Evolutionary conservation across 2,888 invertebrate genomes (phyloP).

Genomic region (Pyrrhosoma nymphula): DNA sequence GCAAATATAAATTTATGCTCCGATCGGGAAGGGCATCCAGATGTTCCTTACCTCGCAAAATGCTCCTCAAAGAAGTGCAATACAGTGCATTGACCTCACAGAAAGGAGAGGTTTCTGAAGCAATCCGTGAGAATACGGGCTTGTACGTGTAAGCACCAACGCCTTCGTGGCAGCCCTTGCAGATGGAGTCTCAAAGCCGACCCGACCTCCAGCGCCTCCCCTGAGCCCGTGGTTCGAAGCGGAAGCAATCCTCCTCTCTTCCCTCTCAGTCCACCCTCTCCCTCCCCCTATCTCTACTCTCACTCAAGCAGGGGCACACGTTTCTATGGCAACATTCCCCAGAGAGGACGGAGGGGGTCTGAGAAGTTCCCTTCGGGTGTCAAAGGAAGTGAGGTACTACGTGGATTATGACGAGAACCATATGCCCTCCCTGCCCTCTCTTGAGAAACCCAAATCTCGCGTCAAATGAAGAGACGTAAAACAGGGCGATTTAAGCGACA

Average conservation of each 20-base stretch:
- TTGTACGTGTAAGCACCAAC: not conserved
- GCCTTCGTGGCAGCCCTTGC: not conserved
- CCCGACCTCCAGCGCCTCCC: not conserved
- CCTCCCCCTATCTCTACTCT: not conserved
- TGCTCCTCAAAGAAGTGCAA: not conserved
- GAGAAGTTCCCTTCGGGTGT: conserved; percentile 33
- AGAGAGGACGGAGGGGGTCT: not conserved
- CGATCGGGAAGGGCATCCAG: not conserved
- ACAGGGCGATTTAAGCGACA: not conserved
- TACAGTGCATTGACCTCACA: not conserved
- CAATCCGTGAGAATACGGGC: not conserved
- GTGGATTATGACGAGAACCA: conserved; percentile 48
- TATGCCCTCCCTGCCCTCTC: not conserved
- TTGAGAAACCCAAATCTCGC: not conserved
- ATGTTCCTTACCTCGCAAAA: not conserved
- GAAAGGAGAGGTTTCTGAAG: not conserved
- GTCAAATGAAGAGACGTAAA: conserved; percentile 34
- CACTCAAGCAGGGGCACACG: not conserved
- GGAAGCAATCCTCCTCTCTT: not conserved
- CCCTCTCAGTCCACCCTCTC: not conserved
- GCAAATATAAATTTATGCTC: too few relatives aligned
- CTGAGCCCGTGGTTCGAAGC: not conserved
- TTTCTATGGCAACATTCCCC: not conserved
- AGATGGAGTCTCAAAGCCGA: not conserved
- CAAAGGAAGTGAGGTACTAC: conserved; percentile 30